These are phyloP conservation scores for Aphelenchoides fujianensis DNA, from an alignment of 1,140 invertebrate genomes.

Conservation along the genomic window DNA sequence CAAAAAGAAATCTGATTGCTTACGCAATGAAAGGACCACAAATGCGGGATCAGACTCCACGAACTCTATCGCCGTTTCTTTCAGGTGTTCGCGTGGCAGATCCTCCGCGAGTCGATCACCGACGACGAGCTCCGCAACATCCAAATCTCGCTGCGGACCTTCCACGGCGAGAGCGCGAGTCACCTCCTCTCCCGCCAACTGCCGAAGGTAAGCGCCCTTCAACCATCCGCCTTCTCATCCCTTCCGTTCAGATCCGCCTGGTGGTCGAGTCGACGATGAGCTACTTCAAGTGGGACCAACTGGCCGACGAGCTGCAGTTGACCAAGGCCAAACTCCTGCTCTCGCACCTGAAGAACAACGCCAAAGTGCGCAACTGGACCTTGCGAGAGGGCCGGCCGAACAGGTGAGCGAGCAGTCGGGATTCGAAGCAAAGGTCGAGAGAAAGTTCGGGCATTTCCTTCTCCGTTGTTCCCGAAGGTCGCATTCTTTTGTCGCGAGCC, in stretches of 20 bases:
- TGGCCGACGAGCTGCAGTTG: slow-evolving; percentile 49
- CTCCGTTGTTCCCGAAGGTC: too few relatives aligned
- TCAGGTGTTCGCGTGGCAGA: slow-evolving; percentile 63
- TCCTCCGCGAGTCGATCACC: slow-evolving; percentile 60
- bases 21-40: too few relatives aligned
- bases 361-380: slow-evolving; percentile 62
- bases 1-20: too few relatives aligned
- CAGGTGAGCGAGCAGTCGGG: too few relatives aligned
- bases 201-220: slow-evolving; percentile 47
- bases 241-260: slow-evolving; percentile 52
- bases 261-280: slow-evolving; percentile 61
- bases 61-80: too few relatives aligned
- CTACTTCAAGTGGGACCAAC: slow-evolving; percentile 61
- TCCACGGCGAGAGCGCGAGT: slow-evolving; percentile 59
- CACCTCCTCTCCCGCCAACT: slow-evolving; percentile 55
- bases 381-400: slow-evolving; percentile 59
- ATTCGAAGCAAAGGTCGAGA: too few relatives aligned
- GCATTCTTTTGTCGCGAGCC: too few relatives aligned
- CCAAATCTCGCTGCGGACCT: slow-evolving; percentile 59
- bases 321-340: slow-evolving; percentile 59
- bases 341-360: slow-evolving; percentile 60
- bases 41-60: too few relatives aligned
- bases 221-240: background rate
- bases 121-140: slow-evolving; percentile 62
- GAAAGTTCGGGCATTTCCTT: too few relatives aligned